phyloP scores from a whole-genome alignment of 1,140 invertebrate genomes.

The Bursaphelenchus mucronatus region DNA sequence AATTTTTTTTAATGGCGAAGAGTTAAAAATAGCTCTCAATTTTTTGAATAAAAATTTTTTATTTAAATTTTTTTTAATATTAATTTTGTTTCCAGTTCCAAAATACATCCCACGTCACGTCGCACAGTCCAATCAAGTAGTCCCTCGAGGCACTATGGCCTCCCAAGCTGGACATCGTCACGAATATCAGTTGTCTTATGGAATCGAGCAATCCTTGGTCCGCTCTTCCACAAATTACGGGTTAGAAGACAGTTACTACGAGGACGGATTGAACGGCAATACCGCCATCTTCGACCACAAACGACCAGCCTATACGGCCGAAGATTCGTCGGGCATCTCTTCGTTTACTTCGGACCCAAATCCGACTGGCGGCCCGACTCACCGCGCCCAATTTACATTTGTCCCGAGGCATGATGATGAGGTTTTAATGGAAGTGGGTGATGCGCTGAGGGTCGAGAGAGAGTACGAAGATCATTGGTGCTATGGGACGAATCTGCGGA shows the following conservation, averaged over 20 bases:
- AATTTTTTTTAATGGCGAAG: too few relatives aligned
- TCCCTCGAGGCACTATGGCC: constrained; percentile 10
- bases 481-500: constrained; percentile 88
- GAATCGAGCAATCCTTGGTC: constrained; percentile 37
- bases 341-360: constrained; percentile 36
- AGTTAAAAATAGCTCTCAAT: too few relatives aligned
- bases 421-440: constrained; percentile 90
- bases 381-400: constrained; percentile 89
- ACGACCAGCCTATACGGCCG: constrained; percentile 6
- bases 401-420: constrained; percentile 88
- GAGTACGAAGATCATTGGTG: constrained; percentile 95
- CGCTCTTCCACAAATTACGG: constrained; percentile 26
- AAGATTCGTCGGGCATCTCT: constrained; percentile 54
- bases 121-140: background rate
- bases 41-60: too few relatives aligned
- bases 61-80: too few relatives aligned
- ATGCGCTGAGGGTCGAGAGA: constrained; percentile 90
- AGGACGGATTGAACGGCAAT: constrained; percentile 54
- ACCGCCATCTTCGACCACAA: constrained; percentile 15
- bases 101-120: background rate
- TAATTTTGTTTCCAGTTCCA: background rate
- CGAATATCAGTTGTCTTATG: constrained; percentile 47
- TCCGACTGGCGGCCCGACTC: constrained; percentile 73
- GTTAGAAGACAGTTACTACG: constrained; percentile 58
- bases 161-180: constrained; percentile 20